Percentiles rank a stretch among this genome's conserved stretches.
These are phyloP conservation scores for Megaleporinus macrocephalus DNA, from an alignment of 2,113 vertebrate species.

Conservation along the genomic window DNA sequence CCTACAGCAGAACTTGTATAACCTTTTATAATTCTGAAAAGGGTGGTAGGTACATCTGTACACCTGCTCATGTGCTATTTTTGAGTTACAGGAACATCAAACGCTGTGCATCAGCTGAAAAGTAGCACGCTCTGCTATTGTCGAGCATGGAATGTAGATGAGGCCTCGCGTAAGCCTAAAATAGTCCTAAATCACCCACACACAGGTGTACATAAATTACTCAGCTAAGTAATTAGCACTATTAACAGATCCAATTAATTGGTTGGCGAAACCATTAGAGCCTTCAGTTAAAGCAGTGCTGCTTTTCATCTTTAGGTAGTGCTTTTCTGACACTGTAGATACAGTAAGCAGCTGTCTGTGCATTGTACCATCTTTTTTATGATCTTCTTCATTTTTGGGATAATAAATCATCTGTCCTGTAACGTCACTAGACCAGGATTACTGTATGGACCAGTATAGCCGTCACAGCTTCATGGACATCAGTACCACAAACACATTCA, in stretches of 20 bases:
- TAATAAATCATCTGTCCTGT: neutral
- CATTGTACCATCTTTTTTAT: neutral
- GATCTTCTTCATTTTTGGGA: neutral
- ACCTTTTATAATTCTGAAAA: too few species aligned
- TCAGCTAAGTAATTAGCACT: too few species aligned
- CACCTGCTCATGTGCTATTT: too few species aligned
- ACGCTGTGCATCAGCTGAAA: too few species aligned
- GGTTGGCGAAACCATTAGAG: too few species aligned
- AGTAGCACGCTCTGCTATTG: neutral
- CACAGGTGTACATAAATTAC: neutral
- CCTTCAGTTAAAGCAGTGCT: too few species aligned
- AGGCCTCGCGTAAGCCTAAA: neutral
- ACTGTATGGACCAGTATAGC: neutral
- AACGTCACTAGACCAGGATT: neutral
- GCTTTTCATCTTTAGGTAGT: too few species aligned
- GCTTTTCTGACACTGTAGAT: too few species aligned
- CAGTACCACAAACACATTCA: neutral
- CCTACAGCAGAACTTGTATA: neutral
- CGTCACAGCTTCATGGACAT: neutral
- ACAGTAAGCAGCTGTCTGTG: too few species aligned
- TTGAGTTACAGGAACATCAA: too few species aligned
- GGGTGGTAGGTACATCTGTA: too few species aligned
- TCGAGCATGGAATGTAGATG: neutral
- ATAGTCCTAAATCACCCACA: neutral
- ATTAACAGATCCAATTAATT: too few species aligned